Evolutionary conservation across 92 coral and sea anemone genomes (phyloP).

Genomic region (Paragorgia papillata): DNA sequence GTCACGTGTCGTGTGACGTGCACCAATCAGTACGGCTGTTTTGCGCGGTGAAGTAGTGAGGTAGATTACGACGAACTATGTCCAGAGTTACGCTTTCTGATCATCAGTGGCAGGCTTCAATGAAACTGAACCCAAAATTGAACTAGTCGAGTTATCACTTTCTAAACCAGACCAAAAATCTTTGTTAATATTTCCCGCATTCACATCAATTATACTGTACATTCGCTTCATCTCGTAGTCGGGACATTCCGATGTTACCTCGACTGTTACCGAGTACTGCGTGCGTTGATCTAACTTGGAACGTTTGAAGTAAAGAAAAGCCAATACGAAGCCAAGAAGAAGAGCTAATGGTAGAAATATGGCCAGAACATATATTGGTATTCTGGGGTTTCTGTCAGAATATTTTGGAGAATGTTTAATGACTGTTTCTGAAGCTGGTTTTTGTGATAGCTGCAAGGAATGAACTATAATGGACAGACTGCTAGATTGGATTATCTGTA

Average conservation of each 20-base stretch:
- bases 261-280: constrained; percentile 37
- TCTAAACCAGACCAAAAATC: constrained; percentile 27
- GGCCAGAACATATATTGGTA: constrained; percentile 24
- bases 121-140: neutral
- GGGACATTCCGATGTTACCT: constrained; percentile 10
- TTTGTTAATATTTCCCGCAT: constrained; percentile 14
- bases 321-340: constrained; percentile 19
- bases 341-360: constrained; percentile 18
- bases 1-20: no score
- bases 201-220: constrained; percentile 37
- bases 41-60: no score
- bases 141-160: neutral
- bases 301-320: constrained; percentile 14
- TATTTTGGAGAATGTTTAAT: neutral
- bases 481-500: neutral
- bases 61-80: no score
- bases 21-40: no score
- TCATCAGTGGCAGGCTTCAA: no score
- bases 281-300: neutral
- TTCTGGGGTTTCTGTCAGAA: neutral
- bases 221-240: constrained; percentile 28
- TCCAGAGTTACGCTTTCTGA: no score
- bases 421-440: neutral
- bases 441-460: neutral
- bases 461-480: neutral